A percentile compares a stretch with the other conserved stretches of the same genome.
Evolutionary conservation across 2,888 invertebrate genomes (phyloP).

Genomic region (Nomada lathburiana): DNA sequence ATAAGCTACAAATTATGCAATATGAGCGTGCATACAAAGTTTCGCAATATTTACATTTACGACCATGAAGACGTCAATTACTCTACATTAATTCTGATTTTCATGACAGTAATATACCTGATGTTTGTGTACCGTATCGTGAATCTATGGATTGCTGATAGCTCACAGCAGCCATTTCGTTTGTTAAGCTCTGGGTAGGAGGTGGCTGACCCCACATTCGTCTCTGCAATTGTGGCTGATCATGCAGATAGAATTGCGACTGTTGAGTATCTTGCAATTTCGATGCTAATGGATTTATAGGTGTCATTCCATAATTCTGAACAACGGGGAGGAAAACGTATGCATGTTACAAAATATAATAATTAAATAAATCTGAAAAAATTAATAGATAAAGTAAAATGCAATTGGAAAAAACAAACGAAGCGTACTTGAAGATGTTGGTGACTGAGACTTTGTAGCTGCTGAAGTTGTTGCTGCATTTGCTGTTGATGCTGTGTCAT

Average conservation of each 20-base stretch:
- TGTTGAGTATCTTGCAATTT: constrained; percentile 83
- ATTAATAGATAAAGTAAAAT: constrained; percentile 4
- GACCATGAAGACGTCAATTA: neutral
- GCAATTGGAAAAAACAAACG: too few relatives aligned
- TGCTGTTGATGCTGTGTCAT: constrained; percentile 86
- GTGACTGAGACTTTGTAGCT: constrained; percentile 85
- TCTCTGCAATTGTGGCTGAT: constrained; percentile 86
- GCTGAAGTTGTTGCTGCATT: constrained; percentile 87
- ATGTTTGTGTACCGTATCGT: constrained; percentile 78
- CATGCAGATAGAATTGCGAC: constrained; percentile 92
- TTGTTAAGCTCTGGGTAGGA: constrained; percentile 83
- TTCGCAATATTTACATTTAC: neutral
- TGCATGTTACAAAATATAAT: neutral
- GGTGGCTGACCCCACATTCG: constrained; percentile 85
- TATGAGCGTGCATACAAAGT: neutral
- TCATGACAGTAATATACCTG: constrained; percentile 65
- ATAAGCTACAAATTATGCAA: constrained; percentile 71
- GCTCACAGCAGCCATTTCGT: constrained; percentile 81
- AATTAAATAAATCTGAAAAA: neutral
- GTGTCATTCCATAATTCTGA: constrained; percentile 77
- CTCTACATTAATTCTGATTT: neutral
- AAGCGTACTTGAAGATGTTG: constrained; percentile 79
- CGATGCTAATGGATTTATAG: constrained; percentile 78
- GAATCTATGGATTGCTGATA: constrained; percentile 81
- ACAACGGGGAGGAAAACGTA: neutral